A percentile compares a stretch with the other conserved stretches of the same genome.
These are phyloP conservation scores for Pituophis catenifer DNA, from an alignment of 2,113 vertebrate species.

Conservation along the genomic window DNA sequence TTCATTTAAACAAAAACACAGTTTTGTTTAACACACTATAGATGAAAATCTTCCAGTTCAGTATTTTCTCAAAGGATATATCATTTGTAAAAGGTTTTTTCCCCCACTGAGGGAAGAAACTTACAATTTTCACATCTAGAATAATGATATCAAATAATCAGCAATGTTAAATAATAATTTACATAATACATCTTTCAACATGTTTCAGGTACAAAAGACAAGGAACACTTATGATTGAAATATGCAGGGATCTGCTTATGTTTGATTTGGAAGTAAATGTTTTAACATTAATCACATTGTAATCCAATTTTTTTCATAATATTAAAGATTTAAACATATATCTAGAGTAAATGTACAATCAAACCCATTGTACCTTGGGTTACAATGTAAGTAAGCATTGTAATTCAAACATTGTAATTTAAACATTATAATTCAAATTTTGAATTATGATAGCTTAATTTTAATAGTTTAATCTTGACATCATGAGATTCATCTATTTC, in stretches of 20 bases:
- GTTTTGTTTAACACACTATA: background rate
- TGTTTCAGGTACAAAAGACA: background rate
- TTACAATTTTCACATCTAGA: background rate
- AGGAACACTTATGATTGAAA: background rate
- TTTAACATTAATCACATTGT: background rate
- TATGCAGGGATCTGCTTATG: background rate
- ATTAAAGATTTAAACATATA: background rate
- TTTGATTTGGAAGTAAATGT: background rate
- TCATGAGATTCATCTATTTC: background rate
- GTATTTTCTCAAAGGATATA: background rate
- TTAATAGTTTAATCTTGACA: background rate
- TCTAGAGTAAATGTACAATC: background rate
- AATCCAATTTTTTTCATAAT: background rate
- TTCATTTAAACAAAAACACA: conserved; percentile 9
- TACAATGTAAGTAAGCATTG: too few relatives aligned
- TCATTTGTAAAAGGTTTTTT: background rate
- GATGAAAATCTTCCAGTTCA: background rate
- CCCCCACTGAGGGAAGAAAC: background rate
- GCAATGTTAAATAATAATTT: rapidly evolving
- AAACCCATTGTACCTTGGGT: background rate
- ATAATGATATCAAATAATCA: background rate
- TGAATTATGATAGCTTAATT: background rate
- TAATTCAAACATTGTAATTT: too few relatives aligned
- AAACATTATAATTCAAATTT: too few relatives aligned
- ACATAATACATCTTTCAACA: background rate